Evolutionary conservation across 2,797 vertebrate species (phyloP), one percentile per base, ranked within the genome.

Genomic region (Sternotherus odoratus): DNA sequence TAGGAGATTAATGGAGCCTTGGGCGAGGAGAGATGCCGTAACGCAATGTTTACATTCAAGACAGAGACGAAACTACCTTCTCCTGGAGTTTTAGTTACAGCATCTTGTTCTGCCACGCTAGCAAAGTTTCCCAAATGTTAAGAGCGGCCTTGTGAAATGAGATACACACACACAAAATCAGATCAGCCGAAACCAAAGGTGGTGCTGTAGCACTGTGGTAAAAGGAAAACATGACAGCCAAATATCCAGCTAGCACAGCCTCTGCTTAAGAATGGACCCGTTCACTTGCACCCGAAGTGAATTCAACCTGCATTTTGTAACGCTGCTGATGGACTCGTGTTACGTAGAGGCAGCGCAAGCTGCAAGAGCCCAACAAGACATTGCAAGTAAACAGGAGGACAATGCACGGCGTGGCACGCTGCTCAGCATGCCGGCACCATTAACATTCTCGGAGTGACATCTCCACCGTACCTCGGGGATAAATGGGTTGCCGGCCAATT

Each of bases 401-500:
- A 60, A 30, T n/a, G n/a, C n/a, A n/a, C n/a, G n/a, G n/a, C n/a
- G n/a, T n/a, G n/a, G n/a, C 3, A 4, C 72, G 2, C 0, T 3
- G 28, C 16, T 39, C 88, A 28, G 86, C 91, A 4, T 1, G 0
- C 53, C 1, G 36, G 72, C 6, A 0, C 94, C 91, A 63, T 93
- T 91, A 90, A 95, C 94, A 92, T 96, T 94, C 95, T 50, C 46
- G 0, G 66, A 50, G 82, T 86, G 95, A 96, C 95, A 91, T 86
- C 94, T 95, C 95, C 94, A 49, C 69, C 91, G 85, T 53, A 16
- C 63, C 88, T 79, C 5, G 1, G 94, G 95, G 95, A 96, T 96
- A 89, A 92, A 96, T 94, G 79, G 88, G 77, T 95, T 96, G 96
- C 94, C 54, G 88, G 88, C 63, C 96, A 96, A 97, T 97, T 87